phyloP scores from a whole-genome alignment of 2,113 vertebrate genomes.

The rat (Rattus norvegicus) region GRCr8 NC_086022.1:13964001-13964500 shows the following conservation, averaged over 20 bases:
- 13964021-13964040: not conserved
- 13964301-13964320: not conserved
- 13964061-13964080: slow-evolving; percentile 91
- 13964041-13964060: not conserved
- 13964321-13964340: not conserved
- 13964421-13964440: not conserved
- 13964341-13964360: slow-evolving; percentile 30
- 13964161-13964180: slow-evolving; percentile 96
- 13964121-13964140: slow-evolving; percentile 93
- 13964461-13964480: slow-evolving; percentile 8
- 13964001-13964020: slow-evolving; percentile 3
- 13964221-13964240: slow-evolving; percentile 95
- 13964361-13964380: slow-evolving; percentile 12
- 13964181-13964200: slow-evolving; percentile 96
- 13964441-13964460: slow-evolving; percentile 39
- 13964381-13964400: not conserved
- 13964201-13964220: slow-evolving; percentile 98
- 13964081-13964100: slow-evolving; percentile 98
- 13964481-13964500: not conserved
- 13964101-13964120: slow-evolving; percentile 94
- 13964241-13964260: not conserved
- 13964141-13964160: slow-evolving; percentile 97
- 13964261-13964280: not conserved
- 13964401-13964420: not conserved
- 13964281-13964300: not conserved